These are phyloP conservation scores for Anadara kagoshimensis DNA, from an alignment of 1,140 invertebrate genomes.

Conservation along the genomic window DNA sequence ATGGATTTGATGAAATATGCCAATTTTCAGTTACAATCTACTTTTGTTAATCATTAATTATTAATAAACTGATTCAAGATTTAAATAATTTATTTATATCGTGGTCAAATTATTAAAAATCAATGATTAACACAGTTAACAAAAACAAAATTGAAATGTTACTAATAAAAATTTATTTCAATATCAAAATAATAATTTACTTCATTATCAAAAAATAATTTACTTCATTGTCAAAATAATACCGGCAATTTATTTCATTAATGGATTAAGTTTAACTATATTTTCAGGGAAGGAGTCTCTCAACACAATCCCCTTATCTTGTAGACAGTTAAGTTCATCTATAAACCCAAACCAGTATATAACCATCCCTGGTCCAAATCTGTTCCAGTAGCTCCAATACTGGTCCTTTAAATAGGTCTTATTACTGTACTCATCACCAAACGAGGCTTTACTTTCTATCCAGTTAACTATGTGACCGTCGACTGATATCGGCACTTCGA, in stretches of 20 bases:
- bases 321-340: conserved; percentile 78
- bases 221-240: too few relatives aligned
- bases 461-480: conserved; percentile 92
- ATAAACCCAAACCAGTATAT: conserved; percentile 98
- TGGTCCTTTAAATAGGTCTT: conserved; percentile 90
- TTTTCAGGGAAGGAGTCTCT: conserved; percentile 50
- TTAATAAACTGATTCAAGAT: too few relatives aligned
- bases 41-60: too few relatives aligned
- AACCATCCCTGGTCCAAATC: conserved; percentile 93
- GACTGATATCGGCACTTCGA: conserved; percentile 91
- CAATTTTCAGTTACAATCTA: too few relatives aligned
- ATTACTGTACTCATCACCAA: conserved; percentile 89
- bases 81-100: too few relatives aligned
- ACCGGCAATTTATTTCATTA: conserved; percentile 43
- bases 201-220: too few relatives aligned
- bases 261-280: conserved; percentile 49
- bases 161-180: too few relatives aligned
- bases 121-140: too few relatives aligned
- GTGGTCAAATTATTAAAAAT: too few relatives aligned
- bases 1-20: too few relatives aligned
- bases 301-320: conserved; percentile 83
- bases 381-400: conserved; percentile 92
- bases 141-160: too few relatives aligned
- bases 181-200: too few relatives aligned
- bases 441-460: conserved; percentile 97